Evolutionary conservation across 2,113 vertebrate species (phyloP).

Genomic region (Gymnobelideus leadbeateri): DNA sequence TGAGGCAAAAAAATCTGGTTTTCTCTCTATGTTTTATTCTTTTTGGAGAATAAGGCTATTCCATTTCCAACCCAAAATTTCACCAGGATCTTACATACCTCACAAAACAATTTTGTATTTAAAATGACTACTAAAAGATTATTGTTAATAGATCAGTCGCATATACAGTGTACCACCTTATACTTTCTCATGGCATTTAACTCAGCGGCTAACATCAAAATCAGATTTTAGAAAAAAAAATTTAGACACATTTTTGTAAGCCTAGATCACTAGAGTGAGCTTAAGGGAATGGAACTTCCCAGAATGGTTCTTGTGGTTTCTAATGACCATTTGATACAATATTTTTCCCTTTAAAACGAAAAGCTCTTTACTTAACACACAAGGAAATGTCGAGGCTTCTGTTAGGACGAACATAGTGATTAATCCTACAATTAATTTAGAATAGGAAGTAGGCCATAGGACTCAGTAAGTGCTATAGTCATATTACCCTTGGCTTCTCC

Average conservation of each 20-base stretch:
- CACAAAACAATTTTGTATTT: not conserved
- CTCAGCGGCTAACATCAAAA: not conserved
- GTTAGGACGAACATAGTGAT: not conserved
- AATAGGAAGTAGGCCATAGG: not conserved
- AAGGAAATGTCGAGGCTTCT: not conserved
- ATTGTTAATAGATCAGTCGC: not conserved
- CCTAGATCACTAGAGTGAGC: not conserved
- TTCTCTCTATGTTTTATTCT: not conserved
- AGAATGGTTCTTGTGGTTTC: not conserved
- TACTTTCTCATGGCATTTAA: not conserved
- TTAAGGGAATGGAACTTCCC: not conserved
- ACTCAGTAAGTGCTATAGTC: not conserved
- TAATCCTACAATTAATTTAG: not conserved
- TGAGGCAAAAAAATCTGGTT: slow-evolving; percentile 40
- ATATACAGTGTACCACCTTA: not conserved
- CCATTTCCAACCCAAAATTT: not conserved
- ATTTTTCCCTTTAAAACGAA: not conserved
- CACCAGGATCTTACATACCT: not conserved
- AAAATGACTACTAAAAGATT: not conserved
- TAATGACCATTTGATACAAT: not conserved
- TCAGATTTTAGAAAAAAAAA: not conserved
- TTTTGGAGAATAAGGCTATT: not conserved
- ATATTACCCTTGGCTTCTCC: not conserved
- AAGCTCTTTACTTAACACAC: not conserved
- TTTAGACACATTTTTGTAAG: not conserved